phyloP scores from a whole-genome alignment of 2,888 invertebrate species.

The Panzeria rudis region DNA sequence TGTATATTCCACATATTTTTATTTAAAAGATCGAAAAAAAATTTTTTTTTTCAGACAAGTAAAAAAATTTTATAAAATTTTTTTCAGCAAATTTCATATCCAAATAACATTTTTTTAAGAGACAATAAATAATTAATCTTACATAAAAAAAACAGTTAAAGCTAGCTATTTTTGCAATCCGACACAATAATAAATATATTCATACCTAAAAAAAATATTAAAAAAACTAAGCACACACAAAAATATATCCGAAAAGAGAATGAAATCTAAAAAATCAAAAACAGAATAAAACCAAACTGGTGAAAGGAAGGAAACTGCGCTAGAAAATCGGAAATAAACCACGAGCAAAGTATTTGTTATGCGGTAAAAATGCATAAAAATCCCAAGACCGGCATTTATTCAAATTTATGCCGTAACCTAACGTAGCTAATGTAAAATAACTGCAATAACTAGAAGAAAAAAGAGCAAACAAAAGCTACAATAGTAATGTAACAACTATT shows the following conservation, averaged over 20 bases:
- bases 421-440: conserved; percentile 80
- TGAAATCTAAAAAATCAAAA: background rate
- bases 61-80: too few species aligned
- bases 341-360: conserved; percentile 76
- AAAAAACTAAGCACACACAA: conserved; percentile 14
- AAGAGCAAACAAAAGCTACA: conserved; percentile 31
- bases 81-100: background rate
- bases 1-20: too few species aligned
- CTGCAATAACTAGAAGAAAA: conserved; percentile 53
- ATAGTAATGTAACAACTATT: conserved; percentile 18
- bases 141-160: conserved; percentile 7
- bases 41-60: too few species aligned
- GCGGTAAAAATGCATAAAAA: conserved; percentile 80
- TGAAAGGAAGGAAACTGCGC: conserved; percentile 73
- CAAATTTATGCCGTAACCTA: conserved; percentile 82
- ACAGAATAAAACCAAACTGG: conserved; percentile 73
- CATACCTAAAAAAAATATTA: background rate
- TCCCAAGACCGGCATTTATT: conserved; percentile 84
- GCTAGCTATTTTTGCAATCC: conserved; percentile 14
- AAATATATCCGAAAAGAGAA: conserved; percentile 5
- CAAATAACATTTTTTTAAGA: background rate
- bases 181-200: conserved; percentile 23
- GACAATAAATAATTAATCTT: conserved; percentile 58
- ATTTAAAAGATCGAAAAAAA: too few species aligned
- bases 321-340: conserved; percentile 72